Base-by-base conservation (phyloP, 2,888 invertebrate genomes). In the Ptychoptera albimana region DNA sequence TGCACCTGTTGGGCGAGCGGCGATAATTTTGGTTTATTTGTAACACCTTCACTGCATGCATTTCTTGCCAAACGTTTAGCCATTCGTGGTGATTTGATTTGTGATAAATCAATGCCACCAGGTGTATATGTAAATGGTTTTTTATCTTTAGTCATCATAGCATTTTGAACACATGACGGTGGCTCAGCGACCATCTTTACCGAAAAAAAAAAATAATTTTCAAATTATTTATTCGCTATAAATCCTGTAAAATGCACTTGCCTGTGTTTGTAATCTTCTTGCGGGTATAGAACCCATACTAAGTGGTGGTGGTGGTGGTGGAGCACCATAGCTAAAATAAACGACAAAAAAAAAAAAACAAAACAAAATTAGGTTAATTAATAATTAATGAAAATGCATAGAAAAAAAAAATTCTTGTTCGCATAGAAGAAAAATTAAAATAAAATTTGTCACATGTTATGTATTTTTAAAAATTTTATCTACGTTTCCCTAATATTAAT, bases 71-170 rank as follows among this genome's bases (percentile, higher is more conserved):
- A 63, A 31, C 91, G 71, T 52, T 86, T 73, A 3, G 84, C 85
- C 88, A 92, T 89, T 53, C 88, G 76, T 9, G 91, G 91, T 44
- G 88, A 89, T 49, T 79, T 75, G 48, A 92, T 89, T 66, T 92
- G 88, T 9, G 88, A 87, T 43, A 92, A 70, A 63, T 92, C 88
- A 47, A 92, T 73, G 50, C 92, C 92, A 13, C 92, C 91, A 2
- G 92, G 92, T 13, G 91, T 89, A 63, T 93, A 93, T n/a, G 92
- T 92, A 62, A 93, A 93, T 10, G 92, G 92, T 59, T 92, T 92
- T 66, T 92, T 93, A 66, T 92, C 92, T 67, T 91, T 91, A 56
- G 86, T 87, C 81, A 89, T 81, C 87, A 89, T 89, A 31, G 91
- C 89, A 63, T 88, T 87, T 61, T 89, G 88, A 46, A 92, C 83